Conservation (phyloP, 2,113 vertebrate genomes). For the Limanda limanda region DNA sequence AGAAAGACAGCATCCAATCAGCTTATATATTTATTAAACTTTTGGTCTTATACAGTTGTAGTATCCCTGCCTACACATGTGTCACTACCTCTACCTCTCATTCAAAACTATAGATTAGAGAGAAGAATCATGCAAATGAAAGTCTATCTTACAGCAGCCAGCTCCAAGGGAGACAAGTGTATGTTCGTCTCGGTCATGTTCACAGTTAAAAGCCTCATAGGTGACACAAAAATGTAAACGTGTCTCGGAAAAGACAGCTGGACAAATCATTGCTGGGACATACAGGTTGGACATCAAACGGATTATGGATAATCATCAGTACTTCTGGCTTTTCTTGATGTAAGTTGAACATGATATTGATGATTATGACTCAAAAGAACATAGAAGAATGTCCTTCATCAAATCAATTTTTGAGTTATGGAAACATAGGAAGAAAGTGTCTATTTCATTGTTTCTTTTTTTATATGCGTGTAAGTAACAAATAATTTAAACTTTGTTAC, state of each 20-base stretch:
- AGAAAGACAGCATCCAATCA: too few relatives aligned
- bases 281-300: not conserved
- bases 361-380: too few relatives aligned
- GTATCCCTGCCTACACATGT: not conserved
- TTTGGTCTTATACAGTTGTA: not conserved
- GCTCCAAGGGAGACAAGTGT: not conserved
- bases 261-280: conserved; percentile 6
- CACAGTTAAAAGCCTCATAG: not conserved
- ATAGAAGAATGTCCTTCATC: not conserved
- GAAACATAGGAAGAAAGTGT: too few relatives aligned
- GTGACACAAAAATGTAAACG: conserved; percentile 13
- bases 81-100: not conserved
- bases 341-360: conserved; percentile 49
- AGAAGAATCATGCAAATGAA: conserved; percentile 62
- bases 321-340: conserved; percentile 61
- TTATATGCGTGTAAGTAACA: not conserved
- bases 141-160: conserved; percentile 27
- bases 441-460: not conserved
- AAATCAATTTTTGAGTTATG: too few relatives aligned
- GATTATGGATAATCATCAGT: conserved; percentile 46
- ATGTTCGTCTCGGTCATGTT: not conserved
- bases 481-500: not conserved
- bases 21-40: not conserved
- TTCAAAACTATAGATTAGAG: conserved; percentile 36
- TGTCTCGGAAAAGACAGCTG: not conserved